A percentile compares a stretch with the other conserved stretches of the same genome.
These are phyloP conservation scores for Pomatorhinus ruficollis DNA, from an alignment of 2,113 vertebrate genomes.

Conservation along the genomic window DNA sequence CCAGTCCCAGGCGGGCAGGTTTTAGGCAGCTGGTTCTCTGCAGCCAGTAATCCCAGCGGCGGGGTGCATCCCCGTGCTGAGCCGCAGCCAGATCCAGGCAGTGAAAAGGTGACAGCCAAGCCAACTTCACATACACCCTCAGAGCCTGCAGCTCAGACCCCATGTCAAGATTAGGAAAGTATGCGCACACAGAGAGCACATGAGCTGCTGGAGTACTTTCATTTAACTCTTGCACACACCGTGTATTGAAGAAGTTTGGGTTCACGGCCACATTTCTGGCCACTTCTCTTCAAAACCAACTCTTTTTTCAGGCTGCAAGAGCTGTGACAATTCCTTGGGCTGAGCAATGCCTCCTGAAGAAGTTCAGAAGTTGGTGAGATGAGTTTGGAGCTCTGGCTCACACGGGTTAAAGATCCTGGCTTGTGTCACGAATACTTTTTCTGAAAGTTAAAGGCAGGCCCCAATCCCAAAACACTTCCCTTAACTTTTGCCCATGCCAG, in stretches of 20 bases:
- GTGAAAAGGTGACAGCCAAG: conserved; percentile 49
- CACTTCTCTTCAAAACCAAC: background rate
- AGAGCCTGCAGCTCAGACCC: conserved; percentile 49
- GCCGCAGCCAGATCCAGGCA: background rate
- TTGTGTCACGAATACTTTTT: conserved; percentile 28
- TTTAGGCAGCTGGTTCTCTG: background rate
- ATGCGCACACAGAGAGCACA: conserved; percentile 59
- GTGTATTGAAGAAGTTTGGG: fast-evolving
- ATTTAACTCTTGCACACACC: conserved; percentile 35
- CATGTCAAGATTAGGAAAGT: conserved; percentile 68
- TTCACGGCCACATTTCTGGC: fast-evolving
- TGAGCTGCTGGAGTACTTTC: conserved; percentile 34
- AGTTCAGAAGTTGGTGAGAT: background rate
- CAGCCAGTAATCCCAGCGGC: background rate
- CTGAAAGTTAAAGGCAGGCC: conserved; percentile 28
- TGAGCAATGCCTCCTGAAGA: background rate
- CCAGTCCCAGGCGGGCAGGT: background rate
- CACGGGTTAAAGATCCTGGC: conserved; percentile 28
- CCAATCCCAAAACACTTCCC: background rate
- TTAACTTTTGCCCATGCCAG: conserved; percentile 5
- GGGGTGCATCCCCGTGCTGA: background rate
- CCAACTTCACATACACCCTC: conserved; percentile 25
- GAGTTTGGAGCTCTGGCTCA: background rate
- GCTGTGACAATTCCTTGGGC: background rate
- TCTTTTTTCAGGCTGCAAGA: background rate